Evolutionary conservation across 2,888 invertebrate genomes (phyloP), one percentile per base, ranked within the genome.

Genomic region (Sesia bembeciformis): DNA sequence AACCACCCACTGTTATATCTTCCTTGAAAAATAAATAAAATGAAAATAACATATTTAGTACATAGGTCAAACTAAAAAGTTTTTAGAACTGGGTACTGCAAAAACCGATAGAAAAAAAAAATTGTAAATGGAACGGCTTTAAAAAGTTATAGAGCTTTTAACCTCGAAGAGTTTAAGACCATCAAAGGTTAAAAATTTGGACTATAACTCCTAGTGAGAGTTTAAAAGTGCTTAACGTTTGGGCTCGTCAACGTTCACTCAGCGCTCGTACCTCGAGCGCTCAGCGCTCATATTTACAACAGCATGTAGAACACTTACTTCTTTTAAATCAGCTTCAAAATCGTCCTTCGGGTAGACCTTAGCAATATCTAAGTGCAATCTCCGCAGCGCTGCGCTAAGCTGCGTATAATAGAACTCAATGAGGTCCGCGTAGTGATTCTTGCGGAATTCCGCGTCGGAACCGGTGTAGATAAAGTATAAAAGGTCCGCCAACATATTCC

Each of bases 381-480:
- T 54, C 23, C 42, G 39, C 3, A 76, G 59, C 1, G 66, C 58
- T 4, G 50, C 49, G 49, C 61, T 54, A 40, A 74, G 54, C 53
- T 67, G 61, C 4, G 51, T 51, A 53, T 73, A 70, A 58, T 76
- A 76, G 40, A 62, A 62, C 4, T 72, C 67, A 3, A 72, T 39
- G 3, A 67, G 63, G n/a, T 52, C 53, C 3, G 59, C 40, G 50
- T 65, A 65, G 56, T 70, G 55, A 1, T 59, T 53, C 39, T 54
- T 57, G 1, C 74, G 64, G 54, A 72, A 76, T 6, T 64, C 56
- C 49, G 66, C 65, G 49, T 74, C 72, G 3, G 74, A 66, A 3
- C 70, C 72, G 41, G 53, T 54, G 60, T 68, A 65, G 40, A 73
- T 64, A 54, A 73, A 68, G 58, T 68, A 70, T 53, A 74, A 55